These are phyloP conservation scores for Ptychadena robeensis DNA, from an alignment of 2,797 vertebrate genomes.

Conservation along the genomic window DNA sequence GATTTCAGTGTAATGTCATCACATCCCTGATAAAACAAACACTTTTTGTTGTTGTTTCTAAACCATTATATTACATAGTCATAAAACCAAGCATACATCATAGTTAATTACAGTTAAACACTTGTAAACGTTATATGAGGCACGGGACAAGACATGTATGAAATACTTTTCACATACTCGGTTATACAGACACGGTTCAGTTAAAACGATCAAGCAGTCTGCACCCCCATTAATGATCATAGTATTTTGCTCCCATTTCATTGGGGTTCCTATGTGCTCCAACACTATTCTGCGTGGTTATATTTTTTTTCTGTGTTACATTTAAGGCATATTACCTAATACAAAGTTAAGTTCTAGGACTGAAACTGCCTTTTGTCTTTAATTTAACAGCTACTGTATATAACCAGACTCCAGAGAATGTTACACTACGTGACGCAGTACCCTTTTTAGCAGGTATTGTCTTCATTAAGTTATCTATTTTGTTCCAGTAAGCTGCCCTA, in stretches of 20 bases:
- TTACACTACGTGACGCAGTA: background rate
- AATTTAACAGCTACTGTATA: background rate
- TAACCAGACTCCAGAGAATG: background rate
- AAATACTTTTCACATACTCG: conserved; percentile 27
- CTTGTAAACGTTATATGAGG: conserved; percentile 20
- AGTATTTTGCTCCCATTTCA: background rate
- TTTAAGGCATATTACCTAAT: conserved; percentile 23
- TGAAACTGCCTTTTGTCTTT: background rate
- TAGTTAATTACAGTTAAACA: conserved; percentile 37
- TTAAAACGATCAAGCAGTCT: conserved; percentile 4
- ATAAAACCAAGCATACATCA: conserved; percentile 21
- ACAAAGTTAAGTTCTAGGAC: conserved; percentile 4
- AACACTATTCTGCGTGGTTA: conserved; percentile 1
- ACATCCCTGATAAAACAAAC: background rate
- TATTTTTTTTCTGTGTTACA: conserved; percentile 10
- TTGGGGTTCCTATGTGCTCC: background rate
- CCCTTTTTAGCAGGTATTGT: background rate
- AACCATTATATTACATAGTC: conserved; percentile 24
- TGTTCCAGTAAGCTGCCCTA: conserved; percentile 2
- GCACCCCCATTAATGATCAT: conserved; percentile 19
- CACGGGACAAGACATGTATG: conserved; percentile 28
- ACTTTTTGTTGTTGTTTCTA: conserved; percentile 17
- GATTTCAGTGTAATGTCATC: conserved; percentile 5
- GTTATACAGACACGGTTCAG: conserved; percentile 29
- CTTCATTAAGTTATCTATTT: background rate